These are phyloP conservation scores for Dione juno DNA, from an alignment of 2,888 invertebrate genomes.

Conservation along the genomic window DNA sequence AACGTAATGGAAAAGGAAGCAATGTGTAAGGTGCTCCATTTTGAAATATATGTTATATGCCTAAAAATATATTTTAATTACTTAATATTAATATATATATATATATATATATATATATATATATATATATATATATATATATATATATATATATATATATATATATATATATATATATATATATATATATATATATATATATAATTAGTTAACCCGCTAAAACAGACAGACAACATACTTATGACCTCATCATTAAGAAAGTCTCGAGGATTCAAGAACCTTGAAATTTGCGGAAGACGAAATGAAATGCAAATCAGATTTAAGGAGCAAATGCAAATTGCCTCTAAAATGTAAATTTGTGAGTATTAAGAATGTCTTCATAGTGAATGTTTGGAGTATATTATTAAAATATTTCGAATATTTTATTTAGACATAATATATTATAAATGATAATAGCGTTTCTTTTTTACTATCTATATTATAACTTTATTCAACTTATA, in stretches of 20 bases:
- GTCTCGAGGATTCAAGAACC: background rate
- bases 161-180: too few relatives aligned
- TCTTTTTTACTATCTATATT: too few relatives aligned
- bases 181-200: too few relatives aligned
- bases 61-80: too few relatives aligned
- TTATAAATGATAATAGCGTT: background rate
- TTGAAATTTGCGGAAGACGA: conserved; percentile 19
- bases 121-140: too few relatives aligned
- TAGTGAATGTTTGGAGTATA: background rate
- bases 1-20: too few relatives aligned
- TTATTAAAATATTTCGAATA: background rate
- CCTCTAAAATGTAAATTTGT: conserved; percentile 26
- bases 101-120: too few relatives aligned
- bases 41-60: too few relatives aligned
- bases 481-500: background rate
- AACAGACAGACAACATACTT: background rate
- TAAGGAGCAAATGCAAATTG: conserved; percentile 33
- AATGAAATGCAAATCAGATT: conserved; percentile 32
- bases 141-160: too few relatives aligned
- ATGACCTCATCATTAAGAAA: conserved; percentile 5
- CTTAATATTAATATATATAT: too few relatives aligned
- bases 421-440: background rate
- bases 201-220: background rate
- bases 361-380: conserved; percentile 19
- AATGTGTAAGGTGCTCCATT: too few relatives aligned